These are phyloP conservation scores for Lacanobia wlatinum DNA, from an alignment of 2,888 invertebrate genomes.

Conservation along the genomic window DNA sequence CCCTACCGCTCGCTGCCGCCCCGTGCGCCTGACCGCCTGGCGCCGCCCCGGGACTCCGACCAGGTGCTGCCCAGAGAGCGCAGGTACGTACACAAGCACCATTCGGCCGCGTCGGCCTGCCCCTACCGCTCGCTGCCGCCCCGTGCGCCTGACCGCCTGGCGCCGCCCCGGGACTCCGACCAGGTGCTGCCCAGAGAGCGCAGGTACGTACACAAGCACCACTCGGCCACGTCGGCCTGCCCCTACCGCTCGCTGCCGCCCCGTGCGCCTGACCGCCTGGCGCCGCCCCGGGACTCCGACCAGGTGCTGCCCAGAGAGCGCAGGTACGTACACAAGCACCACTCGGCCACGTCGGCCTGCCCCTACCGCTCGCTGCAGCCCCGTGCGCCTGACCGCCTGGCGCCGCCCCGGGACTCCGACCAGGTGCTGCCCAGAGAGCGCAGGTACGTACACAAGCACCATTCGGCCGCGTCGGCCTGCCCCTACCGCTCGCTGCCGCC, in stretches of 20 bases:
- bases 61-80: slow-evolving; percentile 5
- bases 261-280: not conserved
- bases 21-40: not conserved
- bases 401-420: slow-evolving; percentile 78
- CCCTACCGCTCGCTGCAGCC: too few species aligned
- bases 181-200: slow-evolving; percentile 91
- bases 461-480: slow-evolving; percentile 20
- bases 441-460: slow-evolving; percentile 34
- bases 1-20: not conserved
- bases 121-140: slow-evolving; percentile 90
- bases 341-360: slow-evolving; percentile 49
- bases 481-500: too few species aligned
- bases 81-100: slow-evolving; percentile 91
- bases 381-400: slow-evolving; percentile 47
- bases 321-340: not conserved
- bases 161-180: slow-evolving; percentile 57
- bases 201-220: slow-evolving; percentile 52
- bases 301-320: slow-evolving; percentile 84
- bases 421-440: slow-evolving; percentile 7
- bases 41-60: slow-evolving; percentile 90
- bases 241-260: too few species aligned
- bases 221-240: not conserved
- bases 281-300: slow-evolving; percentile 13
- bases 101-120: slow-evolving; percentile 93
- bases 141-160: slow-evolving; percentile 52